Percentiles rank a stretch among this genome's conserved stretches.
phyloP scores from a whole-genome alignment of 2,888 invertebrate species.

The Parnassius mnemosyne region DNA sequence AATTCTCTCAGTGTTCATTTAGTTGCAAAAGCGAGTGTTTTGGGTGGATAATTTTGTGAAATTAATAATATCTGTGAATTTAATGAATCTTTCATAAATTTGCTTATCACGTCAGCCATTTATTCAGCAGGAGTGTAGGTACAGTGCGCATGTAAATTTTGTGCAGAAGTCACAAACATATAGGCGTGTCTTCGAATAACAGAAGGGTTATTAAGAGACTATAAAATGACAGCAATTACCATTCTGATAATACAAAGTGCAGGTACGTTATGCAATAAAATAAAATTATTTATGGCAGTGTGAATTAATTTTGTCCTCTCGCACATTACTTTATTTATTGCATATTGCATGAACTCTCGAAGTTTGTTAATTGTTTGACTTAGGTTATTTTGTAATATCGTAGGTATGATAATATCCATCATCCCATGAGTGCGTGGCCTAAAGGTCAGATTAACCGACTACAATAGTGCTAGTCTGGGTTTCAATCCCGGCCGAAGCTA shows the following conservation, averaged over 20 bases:
- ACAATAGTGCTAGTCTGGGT: no score
- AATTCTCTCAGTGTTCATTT: slow-evolving; percentile 53
- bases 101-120: no score
- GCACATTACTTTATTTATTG: slow-evolving; percentile 9
- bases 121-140: background rate
- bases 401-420: background rate
- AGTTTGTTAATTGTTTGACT: slow-evolving; percentile 2
- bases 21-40: slow-evolving; percentile 46
- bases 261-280: slow-evolving; percentile 19
- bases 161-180: slow-evolving; percentile 1
- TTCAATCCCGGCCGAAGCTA: no score
- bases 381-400: background rate
- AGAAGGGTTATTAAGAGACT: slow-evolving; percentile 6
- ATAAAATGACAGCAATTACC: slow-evolving; percentile 7
- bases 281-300: slow-evolving; percentile 8
- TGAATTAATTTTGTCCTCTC: slow-evolving; percentile 13
- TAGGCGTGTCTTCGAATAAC: background rate
- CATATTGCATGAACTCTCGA: slow-evolving; percentile 5
- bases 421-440: no score
- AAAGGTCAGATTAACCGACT: no score
- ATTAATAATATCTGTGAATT: slow-evolving; percentile 30
- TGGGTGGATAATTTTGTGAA: slow-evolving; percentile 4
- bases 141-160: background rate
- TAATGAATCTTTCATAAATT: slow-evolving; percentile 21
- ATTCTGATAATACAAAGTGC: slow-evolving; percentile 6